phyloP scores from a whole-genome alignment of 2,888 invertebrate species.

The Hemicrepidius hirtus region DNA sequence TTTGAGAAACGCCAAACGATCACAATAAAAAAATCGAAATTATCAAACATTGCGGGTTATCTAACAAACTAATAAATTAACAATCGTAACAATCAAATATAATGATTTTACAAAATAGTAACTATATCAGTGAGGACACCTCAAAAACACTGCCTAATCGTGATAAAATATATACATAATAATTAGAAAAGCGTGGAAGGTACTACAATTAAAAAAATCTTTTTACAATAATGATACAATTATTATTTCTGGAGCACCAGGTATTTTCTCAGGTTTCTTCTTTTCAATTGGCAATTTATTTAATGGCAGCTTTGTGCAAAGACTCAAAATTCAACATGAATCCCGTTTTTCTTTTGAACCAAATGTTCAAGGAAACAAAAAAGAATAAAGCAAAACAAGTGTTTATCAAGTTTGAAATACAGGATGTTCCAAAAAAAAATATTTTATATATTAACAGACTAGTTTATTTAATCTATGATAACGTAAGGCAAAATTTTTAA shows the following conservation, averaged over 20 bases:
- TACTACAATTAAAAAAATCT: constrained; percentile 47
- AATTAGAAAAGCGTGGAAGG: constrained; percentile 50
- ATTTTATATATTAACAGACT: constrained; percentile 56
- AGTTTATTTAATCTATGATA: constrained; percentile 86
- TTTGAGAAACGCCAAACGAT: constrained; percentile 37
- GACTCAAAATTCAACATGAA: not conserved
- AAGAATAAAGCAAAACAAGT: not conserved
- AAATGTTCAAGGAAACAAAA: not conserved
- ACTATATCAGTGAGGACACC: constrained; percentile 47
- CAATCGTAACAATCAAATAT: constrained; percentile 52
- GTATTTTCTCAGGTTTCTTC: constrained; percentile 3
- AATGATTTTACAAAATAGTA: constrained; percentile 51
- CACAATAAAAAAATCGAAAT: constrained; percentile 47
- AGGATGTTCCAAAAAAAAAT: constrained; percentile 45
- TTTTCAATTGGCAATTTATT: too few relatives aligned
- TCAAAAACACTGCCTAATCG: constrained; percentile 40
- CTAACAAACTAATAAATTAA: constrained; percentile 54
- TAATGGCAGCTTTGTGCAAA: not conserved
- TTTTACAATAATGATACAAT: constrained; percentile 42
- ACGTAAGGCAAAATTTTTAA: constrained; percentile 97
- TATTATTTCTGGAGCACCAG: constrained; percentile 36
- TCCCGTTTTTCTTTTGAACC: not conserved
- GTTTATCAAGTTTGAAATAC: constrained; percentile 7
- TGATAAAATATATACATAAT: constrained; percentile 52
- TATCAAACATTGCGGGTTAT: constrained; percentile 43